Evolutionary conservation across 2,888 invertebrate genomes (phyloP), one percentile per base, ranked within the genome.

Genomic region (Meandrusa payeni): DNA sequence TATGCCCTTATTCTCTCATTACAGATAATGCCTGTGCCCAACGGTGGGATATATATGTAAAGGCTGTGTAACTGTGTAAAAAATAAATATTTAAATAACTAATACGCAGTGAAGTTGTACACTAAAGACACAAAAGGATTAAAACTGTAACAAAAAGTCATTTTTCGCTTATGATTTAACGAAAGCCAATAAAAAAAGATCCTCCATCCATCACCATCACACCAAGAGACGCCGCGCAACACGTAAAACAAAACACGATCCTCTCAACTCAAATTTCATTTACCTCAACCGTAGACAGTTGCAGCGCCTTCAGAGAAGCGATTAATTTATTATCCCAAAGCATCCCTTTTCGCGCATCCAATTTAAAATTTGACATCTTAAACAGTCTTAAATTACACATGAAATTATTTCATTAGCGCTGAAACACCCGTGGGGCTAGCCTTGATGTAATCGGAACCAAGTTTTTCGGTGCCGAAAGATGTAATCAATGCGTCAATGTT

Each of bases 291-390:
- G 19, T 27, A 34, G 37, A 26, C 42, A 36, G 12, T 23, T 32
- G 39, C 41, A 49, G 51, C 54, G 61, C 58, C 64, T 83, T 82
- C 82, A 78, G 45, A 69, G 82, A 85, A 85, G 60, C 81, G 79
- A 80, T 83, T 81, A 85, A 86, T 85, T 82, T 80, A 81, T 81
- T 82, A 80, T 80, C 75, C 74, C 59, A 68, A 73, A 73, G 61
- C 72, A 75, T 67, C 78, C 81, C 79, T 76, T 77, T 80, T 81
- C 82, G 70, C 78, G 76, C 80, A 81, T 79, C 86, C 86, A 87
- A 87, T 87, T 87, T 86, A 85, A 83, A 85, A 77, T 76, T 85
- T 87, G 86, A 87, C 86, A 74, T 87, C 85, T 87, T 87, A 85
- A 87, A 86, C 85, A 85, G 78, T 76, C 76, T 76, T 83, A 87